Evolutionary conservation across 2,113 vertebrate genomes (phyloP), one percentile per base, ranked within the genome.

Genomic region (Oncorhynchus mykiss): DNA sequence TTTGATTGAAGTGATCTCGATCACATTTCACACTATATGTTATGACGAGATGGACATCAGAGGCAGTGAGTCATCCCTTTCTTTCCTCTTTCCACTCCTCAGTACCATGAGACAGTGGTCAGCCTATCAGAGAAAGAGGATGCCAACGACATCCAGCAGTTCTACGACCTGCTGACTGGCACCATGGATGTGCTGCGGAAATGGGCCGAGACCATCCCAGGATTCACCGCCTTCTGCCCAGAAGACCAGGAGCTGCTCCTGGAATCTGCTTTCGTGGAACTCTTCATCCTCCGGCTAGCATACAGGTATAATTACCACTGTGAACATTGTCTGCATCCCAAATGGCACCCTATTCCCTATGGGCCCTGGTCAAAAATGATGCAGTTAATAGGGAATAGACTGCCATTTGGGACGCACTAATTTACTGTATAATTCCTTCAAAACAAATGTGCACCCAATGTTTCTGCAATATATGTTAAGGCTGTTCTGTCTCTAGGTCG

Each of bases 201-300:
- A 76, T 98, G 97, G 97, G 96, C 96, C 0, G 94, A 96, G 88
- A 94, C 95, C 78, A 95, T 98, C 84, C 96, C 96, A 0, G 96
- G 95, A 3, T 98, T 97, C 45, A 60, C 80, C 0, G 95, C 96
- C 72, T 95, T 97, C 82, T 94, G 93, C 66, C 80, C 88, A 0
- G 93, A 96, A 3, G 97, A 98, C 88, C 96, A 96, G 91, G 95
- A 97, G 80, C 91, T 98, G 51, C 93, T 98, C 27, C 90, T 97
- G 31, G 96, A 98, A 60, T 97, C 95, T 0, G 93, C 96, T 62
- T 97, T 98, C 84, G 90, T 98, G n/a, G 97, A 97, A 84, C 95
- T 97, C 79, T 97, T 97, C 77, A 95, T 97, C 83, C 94, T 98
- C 18, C 94, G 97, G 59, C 87, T 98, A n/a, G 97, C 97, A 0